These are phyloP conservation scores for Macrotis lagotis DNA, from an alignment of 2,113 vertebrate genomes.

Conservation along the genomic window DNA sequence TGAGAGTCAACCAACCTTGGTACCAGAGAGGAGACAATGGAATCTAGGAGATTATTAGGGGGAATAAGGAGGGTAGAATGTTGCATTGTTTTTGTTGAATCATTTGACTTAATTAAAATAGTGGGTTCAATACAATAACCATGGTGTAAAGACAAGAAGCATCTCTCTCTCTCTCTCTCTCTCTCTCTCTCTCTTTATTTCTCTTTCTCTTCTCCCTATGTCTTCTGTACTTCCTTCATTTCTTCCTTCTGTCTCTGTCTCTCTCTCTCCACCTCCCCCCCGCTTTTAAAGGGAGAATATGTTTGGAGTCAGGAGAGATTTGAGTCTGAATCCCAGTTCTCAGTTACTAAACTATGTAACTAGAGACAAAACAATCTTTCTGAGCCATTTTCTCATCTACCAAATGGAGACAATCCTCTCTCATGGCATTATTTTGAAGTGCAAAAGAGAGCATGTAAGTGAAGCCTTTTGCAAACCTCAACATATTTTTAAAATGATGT, in stretches of 20 bases:
- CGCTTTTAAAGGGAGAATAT: not conserved
- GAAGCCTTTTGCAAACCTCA: fast-evolving
- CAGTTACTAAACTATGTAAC: not conserved
- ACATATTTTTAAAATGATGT: not conserved
- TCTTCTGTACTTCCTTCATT: not conserved
- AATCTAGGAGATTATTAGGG: too few relatives aligned
- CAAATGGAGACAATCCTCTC: fast-evolving
- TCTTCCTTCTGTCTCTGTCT: not conserved
- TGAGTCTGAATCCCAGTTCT: not conserved
- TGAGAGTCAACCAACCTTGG: not conserved
- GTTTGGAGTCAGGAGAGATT: not conserved
- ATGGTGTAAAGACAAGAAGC: not conserved
- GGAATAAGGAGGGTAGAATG: too few relatives aligned
- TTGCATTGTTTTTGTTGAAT: too few relatives aligned
- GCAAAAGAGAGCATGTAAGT: not conserved
- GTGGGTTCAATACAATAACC: not conserved
- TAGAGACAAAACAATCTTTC: not conserved
- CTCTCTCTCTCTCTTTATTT: not conserved
- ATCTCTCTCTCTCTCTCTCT: not conserved
- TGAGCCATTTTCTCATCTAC: not conserved
- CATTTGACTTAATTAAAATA: not conserved
- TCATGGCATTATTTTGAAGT: fast-evolving
- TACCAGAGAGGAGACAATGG: not conserved
- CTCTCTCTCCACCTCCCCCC: not conserved
- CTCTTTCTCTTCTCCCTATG: too few relatives aligned